These are phyloP conservation scores for Anarrhichthys ocellatus DNA, from an alignment of 2,113 vertebrate species.

Conservation along the genomic window DNA sequence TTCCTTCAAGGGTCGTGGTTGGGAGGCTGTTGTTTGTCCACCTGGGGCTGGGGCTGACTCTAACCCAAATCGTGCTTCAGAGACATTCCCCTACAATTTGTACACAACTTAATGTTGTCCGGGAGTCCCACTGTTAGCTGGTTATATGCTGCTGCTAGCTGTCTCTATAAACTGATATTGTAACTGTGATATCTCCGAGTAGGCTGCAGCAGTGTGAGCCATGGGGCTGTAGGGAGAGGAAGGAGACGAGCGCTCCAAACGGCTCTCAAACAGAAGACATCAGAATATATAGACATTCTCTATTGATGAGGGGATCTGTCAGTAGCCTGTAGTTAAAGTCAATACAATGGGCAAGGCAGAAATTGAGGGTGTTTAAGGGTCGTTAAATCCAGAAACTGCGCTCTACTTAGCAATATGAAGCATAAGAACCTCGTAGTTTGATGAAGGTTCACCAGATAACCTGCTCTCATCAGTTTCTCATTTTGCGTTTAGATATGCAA, in stretches of 20 bases:
- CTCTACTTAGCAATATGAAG: not conserved
- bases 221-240: not conserved
- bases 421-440: not conserved
- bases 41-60: not conserved
- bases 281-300: not conserved
- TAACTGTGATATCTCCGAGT: not conserved
- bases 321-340: not conserved
- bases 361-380: not conserved
- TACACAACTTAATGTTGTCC: slow-evolving; percentile 8
- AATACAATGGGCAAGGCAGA: not conserved
- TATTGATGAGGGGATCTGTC: not conserved
- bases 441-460: not conserved
- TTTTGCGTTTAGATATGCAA: not conserved
- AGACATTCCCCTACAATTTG: slow-evolving; percentile 16
- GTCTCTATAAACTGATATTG: slow-evolving; percentile 5
- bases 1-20: slow-evolving; percentile 15
- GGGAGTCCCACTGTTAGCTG: not conserved
- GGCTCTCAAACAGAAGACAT: not conserved
- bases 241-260: not conserved
- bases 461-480: not conserved
- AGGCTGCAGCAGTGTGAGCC: not conserved
- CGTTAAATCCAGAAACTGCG: not conserved
- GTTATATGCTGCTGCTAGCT: not conserved
- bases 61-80: not conserved
- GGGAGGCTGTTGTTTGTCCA: slow-evolving; percentile 31